phyloP scores from a whole-genome alignment of 2,888 invertebrate genomes.

The Melipona beecheii region DNA sequence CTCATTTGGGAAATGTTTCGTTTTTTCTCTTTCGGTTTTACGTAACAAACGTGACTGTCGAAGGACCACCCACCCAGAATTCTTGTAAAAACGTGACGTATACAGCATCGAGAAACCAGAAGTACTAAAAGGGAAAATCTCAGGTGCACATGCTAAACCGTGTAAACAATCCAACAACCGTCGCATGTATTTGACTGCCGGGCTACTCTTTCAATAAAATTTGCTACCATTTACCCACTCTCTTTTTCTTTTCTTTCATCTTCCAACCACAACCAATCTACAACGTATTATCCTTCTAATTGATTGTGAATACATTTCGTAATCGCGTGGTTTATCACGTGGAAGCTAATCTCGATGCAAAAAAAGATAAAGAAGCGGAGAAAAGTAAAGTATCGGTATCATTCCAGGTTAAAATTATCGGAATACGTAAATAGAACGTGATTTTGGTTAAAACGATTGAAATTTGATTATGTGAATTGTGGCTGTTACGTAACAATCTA shows the following conservation, averaged over 20 bases:
- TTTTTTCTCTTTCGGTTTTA: constrained; percentile 18
- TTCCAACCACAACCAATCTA: no score
- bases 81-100: constrained; percentile 36
- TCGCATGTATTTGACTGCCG: constrained; percentile 5
- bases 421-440: no score
- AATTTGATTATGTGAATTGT: background rate
- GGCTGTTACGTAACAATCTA: background rate
- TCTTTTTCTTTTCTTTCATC: background rate
- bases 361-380: no score
- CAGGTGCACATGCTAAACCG: background rate
- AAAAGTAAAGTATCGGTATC: no score
- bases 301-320: no score
- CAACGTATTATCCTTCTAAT: no score
- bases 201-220: background rate
- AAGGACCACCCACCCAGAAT: constrained; percentile 14
- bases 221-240: background rate
- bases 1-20: constrained; percentile 22
- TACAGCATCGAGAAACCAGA: constrained; percentile 20
- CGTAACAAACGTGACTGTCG: constrained; percentile 27
- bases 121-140: constrained; percentile 39
- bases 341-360: no score
- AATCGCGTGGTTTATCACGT: no score
- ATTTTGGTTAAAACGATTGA: no score
- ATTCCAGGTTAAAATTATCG: no score
- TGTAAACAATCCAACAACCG: constrained; percentile 1